A percentile compares a stretch with the other conserved stretches of the same genome.
Conservation (phyloP, 2,797 vertebrate genomes). For the Periparus ater region DNA sequence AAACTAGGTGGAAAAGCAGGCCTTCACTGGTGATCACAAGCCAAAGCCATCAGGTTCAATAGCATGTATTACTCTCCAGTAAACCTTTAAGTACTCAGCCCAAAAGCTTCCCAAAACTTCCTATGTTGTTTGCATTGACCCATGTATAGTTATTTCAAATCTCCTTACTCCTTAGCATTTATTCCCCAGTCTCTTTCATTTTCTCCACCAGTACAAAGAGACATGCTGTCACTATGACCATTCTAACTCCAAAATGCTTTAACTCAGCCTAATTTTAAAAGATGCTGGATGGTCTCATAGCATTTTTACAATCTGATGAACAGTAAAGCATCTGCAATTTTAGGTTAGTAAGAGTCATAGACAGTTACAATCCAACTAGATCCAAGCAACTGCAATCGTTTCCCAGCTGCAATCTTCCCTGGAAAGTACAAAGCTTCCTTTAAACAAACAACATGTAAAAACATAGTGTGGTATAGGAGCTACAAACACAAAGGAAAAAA, state of each 20-base stretch:
- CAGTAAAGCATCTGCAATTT: not conserved
- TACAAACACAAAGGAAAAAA: not conserved
- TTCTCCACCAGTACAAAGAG: not conserved
- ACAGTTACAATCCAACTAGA: not conserved
- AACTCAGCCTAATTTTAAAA: not conserved
- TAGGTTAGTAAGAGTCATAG: not conserved
- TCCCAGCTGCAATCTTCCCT: not conserved
- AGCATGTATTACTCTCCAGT: not conserved
- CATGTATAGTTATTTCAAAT: not conserved
- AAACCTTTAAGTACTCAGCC: not conserved
- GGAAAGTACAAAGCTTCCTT: not conserved
- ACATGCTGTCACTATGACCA: not conserved
- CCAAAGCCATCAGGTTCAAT: not conserved
- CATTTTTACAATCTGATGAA: not conserved
- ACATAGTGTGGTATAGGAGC: not conserved
- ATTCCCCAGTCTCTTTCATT: not conserved
- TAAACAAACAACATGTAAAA: not conserved
- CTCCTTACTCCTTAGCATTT: not conserved
- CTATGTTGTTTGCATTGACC: not conserved
- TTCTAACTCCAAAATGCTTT: not conserved
- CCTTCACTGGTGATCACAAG: not conserved
- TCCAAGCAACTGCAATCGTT: not conserved
- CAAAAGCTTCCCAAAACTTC: not conserved
- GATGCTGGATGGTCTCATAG: not conserved
- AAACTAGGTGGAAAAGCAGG: slow-evolving; percentile 1